Conservation (phyloP, 2,797 vertebrate species). For the Cyprinella venusta region DNA sequence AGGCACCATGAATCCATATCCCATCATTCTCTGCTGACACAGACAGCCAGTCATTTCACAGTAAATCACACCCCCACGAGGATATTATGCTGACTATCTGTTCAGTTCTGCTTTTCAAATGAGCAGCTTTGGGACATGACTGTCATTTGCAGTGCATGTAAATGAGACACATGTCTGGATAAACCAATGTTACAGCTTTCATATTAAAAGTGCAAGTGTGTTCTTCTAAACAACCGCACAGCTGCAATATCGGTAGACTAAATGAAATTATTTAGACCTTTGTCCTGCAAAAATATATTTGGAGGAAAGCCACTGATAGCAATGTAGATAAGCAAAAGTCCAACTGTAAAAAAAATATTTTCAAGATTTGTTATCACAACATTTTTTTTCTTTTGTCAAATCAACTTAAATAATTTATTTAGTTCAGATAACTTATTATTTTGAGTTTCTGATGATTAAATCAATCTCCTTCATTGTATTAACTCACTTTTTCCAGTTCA, state of each 20-base stretch:
- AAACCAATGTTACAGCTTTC: conserved; percentile 35
- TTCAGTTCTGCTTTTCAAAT: conserved; percentile 21
- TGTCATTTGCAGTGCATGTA: conserved; percentile 20
- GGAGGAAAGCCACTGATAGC: neutral
- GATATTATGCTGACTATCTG: conserved; percentile 11
- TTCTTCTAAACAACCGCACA: neutral
- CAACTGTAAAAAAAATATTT: neutral
- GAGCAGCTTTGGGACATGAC: conserved; percentile 18
- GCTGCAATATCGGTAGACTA: neutral
- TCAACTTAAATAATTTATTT: too few species aligned
- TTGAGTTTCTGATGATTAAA: too few species aligned
- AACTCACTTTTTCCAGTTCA: neutral
- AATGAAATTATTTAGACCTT: neutral
- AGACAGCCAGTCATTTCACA: conserved; percentile 35
- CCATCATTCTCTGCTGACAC: conserved; percentile 43
- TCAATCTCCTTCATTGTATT: too few species aligned
- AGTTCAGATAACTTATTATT: too few species aligned
- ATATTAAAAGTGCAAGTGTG: neutral
- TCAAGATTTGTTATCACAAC: too few species aligned
- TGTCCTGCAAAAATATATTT: neutral
- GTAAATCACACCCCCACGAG: conserved; percentile 5
- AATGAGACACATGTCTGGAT: conserved; percentile 26
- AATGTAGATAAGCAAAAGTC: neutral
- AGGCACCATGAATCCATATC: conserved; percentile 31
- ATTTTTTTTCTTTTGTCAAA: too few species aligned